Percentiles rank a stretch among this genome's conserved stretches.
Evolutionary conservation across 2,797 vertebrate species (phyloP).

Genomic region (Xiphorhynchus erythropygius): DNA sequence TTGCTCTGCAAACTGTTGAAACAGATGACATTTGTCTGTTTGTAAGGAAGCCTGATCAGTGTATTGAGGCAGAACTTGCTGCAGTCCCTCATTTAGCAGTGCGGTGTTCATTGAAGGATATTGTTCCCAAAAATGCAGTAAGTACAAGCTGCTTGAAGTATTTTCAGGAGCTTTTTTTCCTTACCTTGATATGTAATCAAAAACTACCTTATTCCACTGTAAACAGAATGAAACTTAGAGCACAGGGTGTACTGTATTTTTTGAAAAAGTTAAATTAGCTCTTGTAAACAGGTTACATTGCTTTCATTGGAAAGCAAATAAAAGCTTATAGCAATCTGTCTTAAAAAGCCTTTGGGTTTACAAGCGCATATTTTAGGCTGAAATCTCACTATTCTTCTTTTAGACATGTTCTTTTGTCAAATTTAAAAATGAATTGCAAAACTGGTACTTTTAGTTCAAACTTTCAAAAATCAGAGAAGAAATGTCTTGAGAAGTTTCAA

Average conservation of each 20-base stretch:
- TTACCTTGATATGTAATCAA: background rate
- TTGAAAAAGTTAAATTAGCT: background rate
- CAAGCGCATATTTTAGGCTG: background rate
- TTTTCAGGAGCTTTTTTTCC: background rate
- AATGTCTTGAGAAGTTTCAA: background rate
- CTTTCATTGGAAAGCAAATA: background rate
- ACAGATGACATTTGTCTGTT: slow-evolving; percentile 58
- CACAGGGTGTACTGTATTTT: background rate
- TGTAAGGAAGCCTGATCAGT: slow-evolving; percentile 68
- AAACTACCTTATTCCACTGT: background rate
- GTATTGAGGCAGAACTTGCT: slow-evolving; percentile 57
- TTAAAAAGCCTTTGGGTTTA: background rate
- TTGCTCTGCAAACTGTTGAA: background rate
- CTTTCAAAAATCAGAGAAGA: background rate
- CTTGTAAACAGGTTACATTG: background rate
- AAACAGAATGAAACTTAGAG: background rate
- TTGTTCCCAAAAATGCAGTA: slow-evolving; percentile 77
- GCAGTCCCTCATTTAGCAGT: slow-evolving; percentile 72
- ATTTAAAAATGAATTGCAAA: background rate
- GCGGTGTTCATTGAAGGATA: slow-evolving; percentile 76
- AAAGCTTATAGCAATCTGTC: background rate
- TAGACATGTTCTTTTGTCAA: background rate
- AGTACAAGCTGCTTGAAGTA: slow-evolving; percentile 33
- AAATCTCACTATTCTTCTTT: background rate
- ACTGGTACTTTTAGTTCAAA: background rate